Percentiles rank a stretch among this genome's conserved stretches.
Evolutionary conservation across 2,113 vertebrate species (phyloP).

Genomic region (Oreochromis tanganicae): DNA sequence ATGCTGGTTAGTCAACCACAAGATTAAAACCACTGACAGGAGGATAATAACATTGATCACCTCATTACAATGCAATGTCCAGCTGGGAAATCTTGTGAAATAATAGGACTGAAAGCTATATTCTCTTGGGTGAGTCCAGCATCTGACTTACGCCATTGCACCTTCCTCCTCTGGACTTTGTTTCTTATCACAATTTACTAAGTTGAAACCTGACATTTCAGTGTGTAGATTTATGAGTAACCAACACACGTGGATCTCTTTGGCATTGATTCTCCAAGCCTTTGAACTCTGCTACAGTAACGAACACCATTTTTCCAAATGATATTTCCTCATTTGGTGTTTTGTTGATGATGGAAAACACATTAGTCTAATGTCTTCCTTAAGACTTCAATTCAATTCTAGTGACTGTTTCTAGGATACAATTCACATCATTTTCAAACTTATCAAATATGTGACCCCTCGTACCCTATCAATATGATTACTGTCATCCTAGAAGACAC

Average conservation of each 20-base stretch:
- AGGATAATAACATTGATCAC: background rate
- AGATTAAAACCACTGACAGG: background rate
- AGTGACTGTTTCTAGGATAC: background rate
- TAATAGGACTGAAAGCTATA: background rate
- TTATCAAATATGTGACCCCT: background rate
- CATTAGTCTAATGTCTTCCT: background rate
- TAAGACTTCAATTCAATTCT: background rate
- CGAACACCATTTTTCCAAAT: background rate
- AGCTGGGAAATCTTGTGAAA: background rate
- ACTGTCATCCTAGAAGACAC: background rate
- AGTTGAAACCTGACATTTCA: background rate
- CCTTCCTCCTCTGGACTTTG: background rate
- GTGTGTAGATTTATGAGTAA: background rate
- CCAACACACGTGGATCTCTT: background rate
- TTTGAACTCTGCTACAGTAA: background rate
- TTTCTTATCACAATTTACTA: background rate
- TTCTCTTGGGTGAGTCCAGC: background rate
- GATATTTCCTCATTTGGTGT: background rate
- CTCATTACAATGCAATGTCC: background rate
- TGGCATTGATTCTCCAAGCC: background rate
- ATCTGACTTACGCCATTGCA: background rate
- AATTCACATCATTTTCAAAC: background rate
- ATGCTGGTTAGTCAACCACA: background rate
- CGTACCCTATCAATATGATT: background rate
- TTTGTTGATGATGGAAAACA: background rate